Base-by-base conservation (phyloP, 2,888 invertebrate genomes). In the Conchocele bisecta region DNA sequence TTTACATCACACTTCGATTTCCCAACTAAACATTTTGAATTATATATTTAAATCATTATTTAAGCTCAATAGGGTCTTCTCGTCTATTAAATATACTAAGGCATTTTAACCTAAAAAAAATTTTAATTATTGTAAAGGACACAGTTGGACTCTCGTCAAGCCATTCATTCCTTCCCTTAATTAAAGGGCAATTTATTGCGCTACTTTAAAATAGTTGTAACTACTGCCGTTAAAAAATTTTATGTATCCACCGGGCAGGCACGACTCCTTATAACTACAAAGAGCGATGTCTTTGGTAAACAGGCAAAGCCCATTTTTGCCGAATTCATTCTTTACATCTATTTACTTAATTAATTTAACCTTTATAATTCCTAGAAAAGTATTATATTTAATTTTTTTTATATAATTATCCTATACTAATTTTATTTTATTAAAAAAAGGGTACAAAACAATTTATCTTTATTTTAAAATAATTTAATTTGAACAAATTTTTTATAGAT, bases 61-160 rank as follows among this genome's bases (percentile, higher is more conserved):
- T 89, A 94, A 95, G 93, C 93, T 95, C 94, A 94, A 94, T 93
- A 94, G 94, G 94, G 94, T 95, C 94, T 95, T 94, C 93, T 95
- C 94, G 94, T 95, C 94, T 93, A 58, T 54, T 58, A 54, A 17
- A 0, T 17, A 20, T 5, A 73, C 54, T 26, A 28, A 61, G 54
- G 72, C 42, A 58, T 73, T 73, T 73, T 61, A 66, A 73, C 72
- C 51, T 53, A 46, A 51, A 73, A 48, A 59, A 63, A 73, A 67
- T 17, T 73, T 73, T 44, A 54, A n/a, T 29, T 24, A 9, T 24
- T 59, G 31, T 48, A 13, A 15, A 11, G 7, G 53, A 67, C 59
- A 70, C 57, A 70, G 63, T 20, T 42, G 7, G 5, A 26, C 51
- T 48, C 48, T 46, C 65, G 71, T 75, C 64, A 63, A 64, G 46